Percentiles rank a stretch among this genome's conserved stretches.
phyloP scores from a whole-genome alignment of 2,113 vertebrate genomes.

The Lamprotornis superbus region DNA sequence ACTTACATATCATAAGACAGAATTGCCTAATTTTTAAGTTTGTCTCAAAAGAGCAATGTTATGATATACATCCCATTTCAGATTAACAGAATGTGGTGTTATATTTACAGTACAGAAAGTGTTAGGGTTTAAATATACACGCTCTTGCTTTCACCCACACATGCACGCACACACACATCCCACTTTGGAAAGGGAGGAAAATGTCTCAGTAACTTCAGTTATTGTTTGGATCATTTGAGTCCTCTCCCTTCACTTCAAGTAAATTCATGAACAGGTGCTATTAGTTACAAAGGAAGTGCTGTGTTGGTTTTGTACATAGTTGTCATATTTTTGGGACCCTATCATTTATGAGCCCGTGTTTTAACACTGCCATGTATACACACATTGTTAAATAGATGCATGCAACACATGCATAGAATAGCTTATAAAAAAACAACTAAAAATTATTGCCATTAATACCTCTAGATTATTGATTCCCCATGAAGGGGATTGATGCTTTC shows the following conservation, averaged over 20 bases:
- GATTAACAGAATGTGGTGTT: conserved; percentile 67
- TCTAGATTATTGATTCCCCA: conserved; percentile 39
- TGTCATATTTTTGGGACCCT: not conserved
- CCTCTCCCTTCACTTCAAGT: conserved; percentile 58
- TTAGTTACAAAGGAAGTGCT: conserved; percentile 58
- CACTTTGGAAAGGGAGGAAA: conserved; percentile 29
- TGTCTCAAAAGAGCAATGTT: conserved; percentile 71
- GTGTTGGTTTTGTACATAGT: not conserved
- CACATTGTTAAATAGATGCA: conserved; percentile 60
- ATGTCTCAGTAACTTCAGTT: not conserved
- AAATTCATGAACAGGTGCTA: conserved; percentile 66
- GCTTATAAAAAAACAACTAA: conserved; percentile 50
- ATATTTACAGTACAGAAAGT: conserved; percentile 69
- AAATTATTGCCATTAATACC: conserved; percentile 65
- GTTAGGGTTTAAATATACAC: conserved; percentile 30
- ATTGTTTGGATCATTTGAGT: not conserved
- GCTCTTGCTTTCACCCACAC: conserved; percentile 41
- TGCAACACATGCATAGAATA: conserved; percentile 65
- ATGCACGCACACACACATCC: not conserved
- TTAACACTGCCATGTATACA: conserved; percentile 44
- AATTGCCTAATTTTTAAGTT: conserved; percentile 71
- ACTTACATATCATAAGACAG: conserved; percentile 75
- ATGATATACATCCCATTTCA: conserved; percentile 73
- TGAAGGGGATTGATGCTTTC: conserved; percentile 45
- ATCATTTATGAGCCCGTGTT: not conserved